Conservation (phyloP, 2,797 vertebrate species). For the Sternarchorhynchus goeldii region DNA sequence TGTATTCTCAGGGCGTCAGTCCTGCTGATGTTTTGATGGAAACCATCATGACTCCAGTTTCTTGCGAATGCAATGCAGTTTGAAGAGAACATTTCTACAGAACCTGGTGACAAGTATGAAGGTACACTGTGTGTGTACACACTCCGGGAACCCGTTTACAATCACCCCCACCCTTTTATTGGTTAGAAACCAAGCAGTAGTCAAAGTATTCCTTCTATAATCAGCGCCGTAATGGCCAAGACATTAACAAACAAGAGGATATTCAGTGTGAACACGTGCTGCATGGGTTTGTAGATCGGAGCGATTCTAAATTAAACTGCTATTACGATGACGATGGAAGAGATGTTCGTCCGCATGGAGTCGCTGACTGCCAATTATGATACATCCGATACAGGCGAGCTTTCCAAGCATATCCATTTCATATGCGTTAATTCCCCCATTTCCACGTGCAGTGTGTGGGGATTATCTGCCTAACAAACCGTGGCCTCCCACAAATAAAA, state of each 20-base stretch:
- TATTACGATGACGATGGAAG: constrained; percentile 12
- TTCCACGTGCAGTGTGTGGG: constrained; percentile 59
- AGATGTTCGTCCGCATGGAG: constrained; percentile 58
- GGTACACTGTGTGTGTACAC: neutral
- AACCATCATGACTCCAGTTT: neutral
- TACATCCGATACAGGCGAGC: constrained; percentile 57
- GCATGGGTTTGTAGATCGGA: neutral
- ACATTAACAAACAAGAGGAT: neutral
- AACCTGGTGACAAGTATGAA: neutral
- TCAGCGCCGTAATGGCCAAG: neutral
- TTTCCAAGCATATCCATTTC: constrained; percentile 63
- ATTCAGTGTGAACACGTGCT: neutral
- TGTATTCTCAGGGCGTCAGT: constrained; percentile 2
- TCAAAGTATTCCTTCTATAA: constrained; percentile 28
- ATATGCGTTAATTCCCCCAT: constrained; percentile 64
- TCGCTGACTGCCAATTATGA: constrained; percentile 55
- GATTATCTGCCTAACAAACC: constrained; percentile 65
- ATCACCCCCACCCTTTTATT: neutral
- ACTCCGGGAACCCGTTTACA: neutral
- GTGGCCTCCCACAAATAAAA: constrained; percentile 53
- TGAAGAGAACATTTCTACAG: neutral
- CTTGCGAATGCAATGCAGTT: neutral
- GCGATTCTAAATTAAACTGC: neutral
- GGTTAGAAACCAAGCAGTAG: constrained; percentile 20
- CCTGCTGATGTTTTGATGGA: constrained; percentile 5